Evolutionary conservation across 2,797 vertebrate species (phyloP), one percentile per base, ranked within the genome.

Genomic region (Melanogrammus aeglefinus): DNA sequence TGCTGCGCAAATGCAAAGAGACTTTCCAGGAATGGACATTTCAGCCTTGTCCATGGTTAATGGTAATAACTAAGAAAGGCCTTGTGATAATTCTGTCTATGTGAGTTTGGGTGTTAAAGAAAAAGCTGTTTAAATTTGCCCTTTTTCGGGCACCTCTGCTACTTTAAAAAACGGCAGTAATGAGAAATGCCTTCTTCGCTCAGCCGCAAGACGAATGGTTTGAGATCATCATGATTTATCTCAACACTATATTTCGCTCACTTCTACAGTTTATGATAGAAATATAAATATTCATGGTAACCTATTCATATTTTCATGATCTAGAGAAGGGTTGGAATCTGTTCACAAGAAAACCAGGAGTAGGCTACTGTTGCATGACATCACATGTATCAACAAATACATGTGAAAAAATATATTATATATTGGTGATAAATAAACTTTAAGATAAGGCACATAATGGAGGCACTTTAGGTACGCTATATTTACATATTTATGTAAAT

Each of bases 161-260:
- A 51, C 75, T 57, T 66, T 33, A 7, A 73, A 47, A 73, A 71
- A 79, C 82, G 2, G 79, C 18, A 76, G 13, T 76, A 78, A 79
- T 24, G 4, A 21, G 72, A 81, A 81, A 31, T 47, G 76, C 72
- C 33, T 69, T 73, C 81, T 83, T 86, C 51, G 74, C 66, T 87
- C 79, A 84, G 81, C 75, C 73, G 83, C 80, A 76, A 71, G 69
- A 63, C 84, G 24, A 8, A 29, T 78, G 80, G 76, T 84, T 84
- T 66, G 79, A 81, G 75, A 77, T 79, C 57, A 69, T 14, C 18
- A n/a, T 66, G 33, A 82, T 77, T 82, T 73, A 80, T 83, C 57
- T 6, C 0, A 80, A 76, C 51, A 27, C 79, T 12, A 74, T 74
- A 16, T 80, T 75, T 33, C 57, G 71, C 73, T 38, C 1, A 74